Evolutionary conservation across 2,797 vertebrate genomes (phyloP).

Genomic region (Cossypha heuglini): DNA sequence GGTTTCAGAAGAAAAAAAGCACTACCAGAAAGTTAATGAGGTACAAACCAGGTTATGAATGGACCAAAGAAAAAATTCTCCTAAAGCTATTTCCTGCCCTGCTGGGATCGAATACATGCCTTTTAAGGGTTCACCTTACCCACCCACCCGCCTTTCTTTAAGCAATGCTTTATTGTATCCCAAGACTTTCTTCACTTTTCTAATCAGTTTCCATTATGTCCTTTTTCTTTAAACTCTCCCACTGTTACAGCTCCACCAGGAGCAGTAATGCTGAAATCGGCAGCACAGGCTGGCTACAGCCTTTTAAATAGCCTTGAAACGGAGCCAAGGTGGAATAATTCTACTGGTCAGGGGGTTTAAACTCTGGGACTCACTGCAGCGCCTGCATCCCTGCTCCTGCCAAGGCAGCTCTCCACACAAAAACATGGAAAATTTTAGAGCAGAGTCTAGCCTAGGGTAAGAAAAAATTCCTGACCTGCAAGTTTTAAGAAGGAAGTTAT

Average conservation of each 20-base stretch:
- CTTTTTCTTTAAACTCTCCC: conserved; percentile 41
- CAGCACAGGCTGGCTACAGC: background rate
- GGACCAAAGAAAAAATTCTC: conserved; percentile 49
- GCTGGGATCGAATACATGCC: conserved; percentile 22
- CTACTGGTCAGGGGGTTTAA: background rate
- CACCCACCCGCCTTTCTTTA: background rate
- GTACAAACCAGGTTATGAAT: conserved; percentile 65
- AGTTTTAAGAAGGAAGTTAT: background rate
- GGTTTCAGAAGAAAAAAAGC: conserved; percentile 41
- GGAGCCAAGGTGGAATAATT: conserved; percentile 33
- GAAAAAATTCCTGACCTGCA: conserved; percentile 1
- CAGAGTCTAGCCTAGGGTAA: background rate
- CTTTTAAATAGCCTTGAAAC: conserved; percentile 34
- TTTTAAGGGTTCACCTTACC: conserved; percentile 21
- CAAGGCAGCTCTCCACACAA: conserved; percentile 10
- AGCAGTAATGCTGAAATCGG: background rate
- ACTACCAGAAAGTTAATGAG: conserved; percentile 64
- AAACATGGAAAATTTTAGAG: conserved; percentile 37
- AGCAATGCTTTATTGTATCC: conserved; percentile 24
- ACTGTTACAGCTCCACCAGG: conserved; percentile 43
- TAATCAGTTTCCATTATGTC: conserved; percentile 63
- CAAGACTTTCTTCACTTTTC: conserved; percentile 34
- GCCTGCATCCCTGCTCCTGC: background rate
- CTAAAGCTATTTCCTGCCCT: conserved; percentile 61
- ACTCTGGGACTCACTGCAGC: background rate